Percentiles rank a stretch among this genome's conserved stretches.
These are phyloP conservation scores for Agriopis leucophaearia DNA, from an alignment of 2,888 invertebrate species.

Conservation along the genomic window DNA sequence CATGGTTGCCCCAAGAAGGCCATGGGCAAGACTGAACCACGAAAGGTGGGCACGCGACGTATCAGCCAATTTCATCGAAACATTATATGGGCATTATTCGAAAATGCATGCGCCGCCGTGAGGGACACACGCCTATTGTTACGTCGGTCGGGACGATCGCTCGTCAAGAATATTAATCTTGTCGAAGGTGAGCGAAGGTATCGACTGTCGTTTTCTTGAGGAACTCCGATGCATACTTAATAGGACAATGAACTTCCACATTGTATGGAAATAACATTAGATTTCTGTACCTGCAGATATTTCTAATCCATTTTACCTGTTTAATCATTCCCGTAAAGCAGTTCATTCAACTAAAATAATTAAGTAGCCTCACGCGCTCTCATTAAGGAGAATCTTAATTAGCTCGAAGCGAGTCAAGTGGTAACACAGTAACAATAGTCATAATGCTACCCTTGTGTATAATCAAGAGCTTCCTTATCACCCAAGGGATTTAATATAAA, in stretches of 20 bases:
- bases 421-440: slow-evolving; percentile 41
- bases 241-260: slow-evolving; percentile 73
- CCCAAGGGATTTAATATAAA: slow-evolving; percentile 35
- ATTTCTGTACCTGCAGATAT: slow-evolving; percentile 50
- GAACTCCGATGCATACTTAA: slow-evolving; percentile 62
- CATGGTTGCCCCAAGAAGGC: slow-evolving; percentile 67
- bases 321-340: not conserved
- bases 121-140: slow-evolving; percentile 77
- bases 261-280: slow-evolving; percentile 55
- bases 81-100: slow-evolving; percentile 85
- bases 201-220: slow-evolving; percentile 63
- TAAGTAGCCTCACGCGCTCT: slow-evolving; percentile 8
- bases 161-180: slow-evolving; percentile 83
- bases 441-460: slow-evolving; percentile 43
- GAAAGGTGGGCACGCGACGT: slow-evolving; percentile 69
- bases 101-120: slow-evolving; percentile 83
- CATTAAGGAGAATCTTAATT: slow-evolving; percentile 29
- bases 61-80: slow-evolving; percentile 80
- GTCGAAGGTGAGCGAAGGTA: slow-evolving; percentile 69
- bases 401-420: slow-evolving; percentile 39
- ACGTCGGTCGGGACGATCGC: slow-evolving; percentile 73
- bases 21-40: slow-evolving; percentile 72
- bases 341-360: slow-evolving; percentile 5
- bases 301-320: slow-evolving; percentile 6
- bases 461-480: slow-evolving; percentile 43